Percentiles rank a stretch among this genome's conserved stretches.
Evolutionary conservation across 1,140 invertebrate species (phyloP).

Genomic region (Apis cerana): DNA sequence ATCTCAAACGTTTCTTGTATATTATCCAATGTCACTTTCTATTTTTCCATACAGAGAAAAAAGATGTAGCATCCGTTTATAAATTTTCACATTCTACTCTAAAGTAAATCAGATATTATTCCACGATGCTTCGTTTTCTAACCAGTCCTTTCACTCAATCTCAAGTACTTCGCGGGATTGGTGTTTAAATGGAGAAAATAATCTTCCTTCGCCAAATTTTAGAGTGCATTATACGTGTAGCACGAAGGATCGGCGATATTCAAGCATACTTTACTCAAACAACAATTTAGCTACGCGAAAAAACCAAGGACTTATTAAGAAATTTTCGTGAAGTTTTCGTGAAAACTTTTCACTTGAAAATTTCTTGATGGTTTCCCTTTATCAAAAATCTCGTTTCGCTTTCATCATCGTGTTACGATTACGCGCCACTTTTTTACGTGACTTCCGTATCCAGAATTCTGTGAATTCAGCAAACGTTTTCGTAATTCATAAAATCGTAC

Average conservation of each 20-base stretch:
- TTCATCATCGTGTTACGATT: not conserved
- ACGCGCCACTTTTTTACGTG: not conserved
- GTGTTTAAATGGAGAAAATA: not conserved
- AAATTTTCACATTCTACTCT: not conserved
- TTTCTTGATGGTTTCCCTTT: not conserved
- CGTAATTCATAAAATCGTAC: not conserved
- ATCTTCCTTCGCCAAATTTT: not conserved
- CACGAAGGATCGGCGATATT: not conserved
- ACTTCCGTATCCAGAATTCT: not conserved
- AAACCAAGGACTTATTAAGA: constrained; percentile 3
- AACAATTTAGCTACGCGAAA: not conserved
- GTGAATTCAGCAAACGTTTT: not conserved
- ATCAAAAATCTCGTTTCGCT: not conserved
- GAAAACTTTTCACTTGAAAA: not conserved
- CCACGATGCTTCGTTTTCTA: not conserved
- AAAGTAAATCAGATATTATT: not conserved
- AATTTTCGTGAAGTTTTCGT: not conserved
- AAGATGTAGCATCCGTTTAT: too few relatives aligned
- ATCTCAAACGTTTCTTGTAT: not conserved
- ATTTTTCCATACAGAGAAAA: not conserved
- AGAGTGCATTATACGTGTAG: not conserved
- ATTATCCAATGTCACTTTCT: not conserved
- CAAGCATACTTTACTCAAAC: not conserved
- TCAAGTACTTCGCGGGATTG: too few relatives aligned
- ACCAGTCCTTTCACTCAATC: not conserved